Percentiles rank a stretch among this genome's conserved stretches.
Evolutionary conservation across 2,888 invertebrate genomes (phyloP).

Genomic region (Dryobota labecula): DNA sequence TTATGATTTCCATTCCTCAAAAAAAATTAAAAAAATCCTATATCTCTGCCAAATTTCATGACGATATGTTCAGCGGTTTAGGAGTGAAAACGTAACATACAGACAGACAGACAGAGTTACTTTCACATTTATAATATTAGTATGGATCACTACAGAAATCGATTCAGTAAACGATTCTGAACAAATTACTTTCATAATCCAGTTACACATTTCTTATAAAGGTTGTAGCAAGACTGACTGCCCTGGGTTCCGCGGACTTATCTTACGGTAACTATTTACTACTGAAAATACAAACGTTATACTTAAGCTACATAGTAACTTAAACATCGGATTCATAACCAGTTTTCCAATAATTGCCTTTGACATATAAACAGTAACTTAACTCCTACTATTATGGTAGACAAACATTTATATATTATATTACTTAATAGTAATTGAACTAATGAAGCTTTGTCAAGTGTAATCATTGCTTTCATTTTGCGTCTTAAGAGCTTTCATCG

Average conservation of each 20-base stretch:
- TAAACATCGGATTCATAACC: constrained; percentile 4
- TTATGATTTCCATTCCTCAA: too few relatives aligned
- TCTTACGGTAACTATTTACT: not conserved
- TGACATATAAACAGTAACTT: not conserved
- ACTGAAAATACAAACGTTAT: not conserved
- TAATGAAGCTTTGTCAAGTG: constrained; percentile 28
- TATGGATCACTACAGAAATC: too few relatives aligned
- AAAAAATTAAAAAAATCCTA: too few relatives aligned
- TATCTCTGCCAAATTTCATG: too few relatives aligned
- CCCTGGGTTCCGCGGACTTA: not conserved
- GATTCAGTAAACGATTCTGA: too few relatives aligned
- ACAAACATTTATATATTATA: not conserved
- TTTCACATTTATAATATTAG: too few relatives aligned
- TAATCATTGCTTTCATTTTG: constrained; percentile 25
- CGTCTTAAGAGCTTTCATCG: too few relatives aligned
- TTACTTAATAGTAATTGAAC: constrained; percentile 17
- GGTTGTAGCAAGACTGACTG: not conserved
- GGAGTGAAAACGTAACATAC: too few relatives aligned
- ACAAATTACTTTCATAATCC: too few relatives aligned
- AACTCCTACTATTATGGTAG: constrained; percentile 1
- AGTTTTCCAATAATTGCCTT: constrained; percentile 26
- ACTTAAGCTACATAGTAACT: constrained; percentile 10
- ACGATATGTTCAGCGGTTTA: too few relatives aligned
- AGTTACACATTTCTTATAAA: too few relatives aligned
- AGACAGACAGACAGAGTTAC: too few relatives aligned